A percentile compares a stretch with the other conserved stretches of the same genome.
These are phyloP conservation scores for Radopholus similis DNA, from an alignment of 1,140 invertebrate genomes.

Conservation along the genomic window DNA sequence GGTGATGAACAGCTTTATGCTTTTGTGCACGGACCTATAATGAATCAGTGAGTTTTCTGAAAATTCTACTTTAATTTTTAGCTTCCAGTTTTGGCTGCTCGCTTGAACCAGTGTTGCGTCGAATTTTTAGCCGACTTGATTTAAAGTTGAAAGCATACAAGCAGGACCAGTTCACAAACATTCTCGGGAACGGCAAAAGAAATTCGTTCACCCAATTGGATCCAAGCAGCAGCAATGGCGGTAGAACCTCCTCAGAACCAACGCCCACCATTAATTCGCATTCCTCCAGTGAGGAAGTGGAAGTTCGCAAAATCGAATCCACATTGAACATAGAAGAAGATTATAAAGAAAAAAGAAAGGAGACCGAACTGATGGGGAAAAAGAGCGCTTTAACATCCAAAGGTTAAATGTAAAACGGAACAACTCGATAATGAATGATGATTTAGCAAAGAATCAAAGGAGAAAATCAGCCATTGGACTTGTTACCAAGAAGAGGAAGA, in stretches of 20 bases:
- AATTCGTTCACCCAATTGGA: background rate
- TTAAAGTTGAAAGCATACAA: background rate
- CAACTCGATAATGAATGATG: too few species aligned
- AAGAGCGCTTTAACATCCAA: background rate
- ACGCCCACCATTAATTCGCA: background rate
- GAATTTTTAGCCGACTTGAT: slow-evolving; percentile 2
- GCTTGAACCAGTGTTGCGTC: background rate
- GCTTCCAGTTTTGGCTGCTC: slow-evolving; percentile 10
- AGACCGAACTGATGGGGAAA: background rate
- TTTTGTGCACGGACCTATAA: background rate
- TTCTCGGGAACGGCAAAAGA: background rate
- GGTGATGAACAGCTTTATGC: background rate
- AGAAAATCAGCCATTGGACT: too few species aligned
- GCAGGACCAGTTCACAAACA: background rate
- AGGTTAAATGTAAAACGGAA: too few species aligned
- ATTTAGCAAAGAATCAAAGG: too few species aligned
- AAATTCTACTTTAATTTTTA: background rate
- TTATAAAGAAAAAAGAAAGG: background rate
- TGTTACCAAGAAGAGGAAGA: too few species aligned
- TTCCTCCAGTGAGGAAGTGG: background rate
- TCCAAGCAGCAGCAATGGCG: background rate
- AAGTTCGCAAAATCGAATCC: background rate
- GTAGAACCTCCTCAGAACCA: background rate
- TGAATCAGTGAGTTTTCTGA: slow-evolving; percentile 5
- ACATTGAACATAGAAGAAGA: slow-evolving; percentile 1